Base-by-base conservation (phyloP, 1,140 invertebrate species). In the Venturia canescens region DNA sequence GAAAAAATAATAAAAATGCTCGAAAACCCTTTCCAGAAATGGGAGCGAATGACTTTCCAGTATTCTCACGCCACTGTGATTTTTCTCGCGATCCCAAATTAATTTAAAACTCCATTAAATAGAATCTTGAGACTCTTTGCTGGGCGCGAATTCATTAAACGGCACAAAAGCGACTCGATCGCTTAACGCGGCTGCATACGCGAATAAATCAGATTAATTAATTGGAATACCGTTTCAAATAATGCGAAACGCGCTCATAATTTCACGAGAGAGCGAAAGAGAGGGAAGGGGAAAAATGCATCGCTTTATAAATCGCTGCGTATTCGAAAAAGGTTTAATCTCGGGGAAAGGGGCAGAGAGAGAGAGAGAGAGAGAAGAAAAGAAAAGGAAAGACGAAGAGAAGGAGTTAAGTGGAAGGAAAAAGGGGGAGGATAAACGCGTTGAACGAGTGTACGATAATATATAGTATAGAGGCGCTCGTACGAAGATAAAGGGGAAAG, bases 401-500 rank as follows among this genome's bases (percentile, higher is more conserved):
- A 63, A 27, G 27, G 60, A 26, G 60, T 63, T 63, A 63, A 63
- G 60, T 63, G 23, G 60, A 63, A 26, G 60, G 60, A n/a, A 53
- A 63, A 53, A 63, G 60, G 60, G 21, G 21, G 23, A 63, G 60
- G 60, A 26, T 63, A 63, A 63, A 63, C 23, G 60, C 60, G 11
- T 23, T 63, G 60, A 63, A 63, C 60, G 60, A 63, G 60, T 63
- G 16, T 26, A 63, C 60, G 23, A 57, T 26, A 74, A 74, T 38
- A 29, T 27, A 29, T 38, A 79, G 38, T 26, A 26, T 26, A 63
- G 11, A 57, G 11, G n/a, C n/a, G 60, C 13, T 63, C 23, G 60
- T 26, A 5, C 16, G 23, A 23, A 26, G n/a, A 63, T 63, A 63
- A 71, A 53, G 60, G 57, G 38, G 34, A 21, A 66, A 78, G 11